Evolutionary conservation across 2,888 invertebrate genomes (phyloP), one percentile per base, ranked within the genome.

Genomic region (Drosophila birchii): DNA sequence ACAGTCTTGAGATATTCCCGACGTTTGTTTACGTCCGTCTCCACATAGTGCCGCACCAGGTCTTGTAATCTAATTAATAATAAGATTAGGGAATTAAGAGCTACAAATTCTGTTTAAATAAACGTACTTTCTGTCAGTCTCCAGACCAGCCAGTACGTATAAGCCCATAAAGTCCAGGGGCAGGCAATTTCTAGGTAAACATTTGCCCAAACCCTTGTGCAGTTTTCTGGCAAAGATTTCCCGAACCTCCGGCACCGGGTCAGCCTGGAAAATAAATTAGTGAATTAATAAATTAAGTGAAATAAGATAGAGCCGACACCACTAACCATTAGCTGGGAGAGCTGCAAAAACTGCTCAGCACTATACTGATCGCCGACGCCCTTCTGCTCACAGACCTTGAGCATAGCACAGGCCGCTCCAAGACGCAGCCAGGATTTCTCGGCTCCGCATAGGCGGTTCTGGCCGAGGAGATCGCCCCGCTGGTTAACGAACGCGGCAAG

Each of bases 101-200:
- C 1, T 11, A 26, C 16, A 3, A 2, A 34, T 32, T 18, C 16
- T 12, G 4, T 5, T 12, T 23, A 4, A 23, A n/a, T 12, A 12
- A 1, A 44, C 76, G 71, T 96, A 93, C 90, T 96, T 95, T 73
- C 96, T 95, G 87, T 98, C 97, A 11, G 96, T 95, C 93, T 99
- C 98, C 77, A 96, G 95, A 0, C 98, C 98, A 38, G 96, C 97
- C 64, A 99, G 93, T 39, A 96, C 97, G 93, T 99, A 98, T 93
- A 97, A 97, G 20, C 98, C 97, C 98, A 99, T 97, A 93, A 98
- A 99, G 93, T 99, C 98, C 61, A 99, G 93, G 0, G 99, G 99
- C 76, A 99, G 94, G 90, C 97, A 97, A 91, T 97, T 97, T 91
- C 96, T 96, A 5, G 97, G 97, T 79, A 98, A 95, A 75, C 97